Base-by-base conservation (phyloP, 2,113 vertebrate genomes). In the Eulemur macaco region DNA sequence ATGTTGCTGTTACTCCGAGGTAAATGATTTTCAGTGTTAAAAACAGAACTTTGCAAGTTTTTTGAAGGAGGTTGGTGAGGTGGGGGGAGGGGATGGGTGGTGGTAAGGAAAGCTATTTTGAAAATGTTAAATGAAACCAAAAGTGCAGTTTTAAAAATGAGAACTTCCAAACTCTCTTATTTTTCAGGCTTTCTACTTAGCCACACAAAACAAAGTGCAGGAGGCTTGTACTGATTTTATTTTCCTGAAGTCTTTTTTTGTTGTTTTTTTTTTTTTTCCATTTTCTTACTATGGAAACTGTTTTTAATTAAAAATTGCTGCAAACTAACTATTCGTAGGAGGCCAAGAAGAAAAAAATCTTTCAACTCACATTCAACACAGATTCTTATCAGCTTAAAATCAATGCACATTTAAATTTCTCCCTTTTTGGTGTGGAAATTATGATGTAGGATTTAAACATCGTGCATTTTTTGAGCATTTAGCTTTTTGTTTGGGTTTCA, bases 221-320 rank as follows among this genome's bases (percentile, higher is more conserved):
- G 52, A 83, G 93, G 58, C 58, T 91, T 82, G 90, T 60, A 77
- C 95, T 56, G 58, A 93, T 97, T 98, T 94, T 88, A 93, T 98
- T 98, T 98, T 97, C 98, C 74, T 96, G 76, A 64, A 27, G 91
- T 66, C 84, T 96, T 71, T 77, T 71, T 81, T 60, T 80, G 85
- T 50, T 66, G 78, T 96, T 71, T 73, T 71, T 81, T 68, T 78
- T 87, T 50, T 2, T 8, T 27, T 23, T 17, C n/a, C 60, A n/a
- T 96, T 96, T 91, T 96, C 5, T 86, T 96, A 76, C 88, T 94
- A 95, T 97, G 97, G 94, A 97, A 98, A 97, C 98, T 99, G 98
- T 97, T 98, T 98, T 99, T 98, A 98, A 98, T 98, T 99, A 98
- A 98, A 98, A 98, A 98, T 98, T 97, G 97, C 98, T 98, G 95